Percentiles rank a stretch among this genome's conserved stretches.
Conservation (phyloP, 2,113 vertebrate species). For the Myrmecophaga tridactyla region DNA sequence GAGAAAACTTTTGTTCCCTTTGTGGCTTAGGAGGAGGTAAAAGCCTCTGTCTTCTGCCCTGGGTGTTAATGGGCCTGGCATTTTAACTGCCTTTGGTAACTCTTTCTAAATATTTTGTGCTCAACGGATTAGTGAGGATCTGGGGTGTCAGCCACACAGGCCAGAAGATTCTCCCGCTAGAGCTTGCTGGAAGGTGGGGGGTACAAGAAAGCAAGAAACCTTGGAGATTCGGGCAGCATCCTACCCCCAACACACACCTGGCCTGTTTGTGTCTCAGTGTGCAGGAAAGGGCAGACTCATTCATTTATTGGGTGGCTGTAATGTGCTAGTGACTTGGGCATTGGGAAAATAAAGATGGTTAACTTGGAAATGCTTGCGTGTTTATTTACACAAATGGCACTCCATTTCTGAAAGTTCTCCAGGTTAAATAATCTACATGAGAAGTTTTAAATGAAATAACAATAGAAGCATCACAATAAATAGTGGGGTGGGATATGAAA, state of each 20-base stretch:
- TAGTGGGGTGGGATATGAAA: neutral
- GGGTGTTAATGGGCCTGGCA: constrained; percentile 62
- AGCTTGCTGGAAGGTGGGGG: neutral
- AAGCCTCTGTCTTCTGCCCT: constrained; percentile 52
- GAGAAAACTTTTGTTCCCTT: constrained; percentile 64
- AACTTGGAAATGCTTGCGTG: neutral
- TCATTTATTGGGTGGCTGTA: fast-evolving
- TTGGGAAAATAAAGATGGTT: neutral
- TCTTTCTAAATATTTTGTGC: constrained; percentile 55
- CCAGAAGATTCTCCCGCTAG: neutral
- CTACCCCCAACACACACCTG: fast-evolving
- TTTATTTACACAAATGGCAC: neutral
- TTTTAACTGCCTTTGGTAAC: constrained; percentile 69
- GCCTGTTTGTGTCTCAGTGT: neutral
- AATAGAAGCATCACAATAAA: neutral
- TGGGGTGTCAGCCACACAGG: neutral
- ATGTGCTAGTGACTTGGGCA: fast-evolving
- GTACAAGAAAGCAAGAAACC: too few relatives aligned
- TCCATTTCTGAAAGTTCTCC: neutral
- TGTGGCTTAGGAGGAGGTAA: constrained; percentile 74
- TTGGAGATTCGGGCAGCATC: neutral
- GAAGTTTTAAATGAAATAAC: neutral
- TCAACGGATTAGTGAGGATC: neutral
- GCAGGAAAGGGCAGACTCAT: fast-evolving
- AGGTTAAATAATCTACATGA: neutral